Evolutionary conservation across 2,888 invertebrate genomes (phyloP).

Genomic region (Heliothis peltigera): DNA sequence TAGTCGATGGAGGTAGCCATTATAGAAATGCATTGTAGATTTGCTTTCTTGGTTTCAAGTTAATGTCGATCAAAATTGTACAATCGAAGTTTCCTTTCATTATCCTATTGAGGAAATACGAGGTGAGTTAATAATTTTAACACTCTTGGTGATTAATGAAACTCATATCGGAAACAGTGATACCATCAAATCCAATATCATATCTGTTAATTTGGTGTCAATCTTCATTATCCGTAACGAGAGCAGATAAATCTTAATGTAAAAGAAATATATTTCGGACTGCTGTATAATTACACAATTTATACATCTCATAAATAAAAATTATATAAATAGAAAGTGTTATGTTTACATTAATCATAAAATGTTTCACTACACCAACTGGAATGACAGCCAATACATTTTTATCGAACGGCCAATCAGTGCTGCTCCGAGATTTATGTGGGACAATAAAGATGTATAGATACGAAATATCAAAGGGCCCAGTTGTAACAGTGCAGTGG

Average conservation of each 20-base stretch:
- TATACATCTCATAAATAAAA: slow-evolving; percentile 37
- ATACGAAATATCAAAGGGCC: slow-evolving; percentile 74
- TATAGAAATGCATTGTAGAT: slow-evolving; percentile 7
- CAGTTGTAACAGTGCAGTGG: slow-evolving; percentile 45
- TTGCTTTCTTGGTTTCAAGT: background rate
- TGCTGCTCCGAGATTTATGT: slow-evolving; percentile 71
- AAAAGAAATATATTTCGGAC: background rate
- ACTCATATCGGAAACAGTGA: background rate
- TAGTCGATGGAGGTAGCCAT: slow-evolving; percentile 2
- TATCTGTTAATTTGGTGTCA: slow-evolving; percentile 20
- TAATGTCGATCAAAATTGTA: background rate
- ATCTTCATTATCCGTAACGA: slow-evolving; percentile 6
- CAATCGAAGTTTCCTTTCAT: background rate
- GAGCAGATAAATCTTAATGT: slow-evolving; percentile 13
- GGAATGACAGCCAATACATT: slow-evolving; percentile 64
- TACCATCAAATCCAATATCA: slow-evolving; percentile 4
- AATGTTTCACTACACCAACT: slow-evolving; percentile 48
- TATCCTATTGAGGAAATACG: background rate
- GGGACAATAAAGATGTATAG: slow-evolving; percentile 72
- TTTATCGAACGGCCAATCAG: slow-evolving; percentile 66
- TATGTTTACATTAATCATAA: slow-evolving; percentile 55
- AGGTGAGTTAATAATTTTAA: background rate
- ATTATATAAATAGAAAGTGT: slow-evolving; percentile 58
- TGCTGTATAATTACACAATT: slow-evolving; percentile 20
- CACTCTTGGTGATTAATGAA: background rate